Evolutionary conservation across 2,113 vertebrate species (phyloP), one percentile per base, ranked within the genome.

Genomic region (Centropristis striata): DNA sequence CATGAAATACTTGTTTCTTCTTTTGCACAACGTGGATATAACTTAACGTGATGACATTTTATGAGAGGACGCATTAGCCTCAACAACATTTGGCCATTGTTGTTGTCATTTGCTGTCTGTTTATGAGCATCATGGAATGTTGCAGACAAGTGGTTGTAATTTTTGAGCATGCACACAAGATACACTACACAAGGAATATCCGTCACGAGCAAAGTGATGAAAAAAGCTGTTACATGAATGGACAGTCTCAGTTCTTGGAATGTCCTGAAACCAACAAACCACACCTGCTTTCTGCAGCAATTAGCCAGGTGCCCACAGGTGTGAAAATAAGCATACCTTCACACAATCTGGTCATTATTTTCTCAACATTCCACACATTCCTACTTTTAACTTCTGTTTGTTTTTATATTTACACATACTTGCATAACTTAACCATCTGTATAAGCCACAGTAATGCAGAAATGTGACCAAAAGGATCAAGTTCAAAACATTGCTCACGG

Each of bases 231-330:
- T 37, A 5, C 66, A 7, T 27, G 10, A 37, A 18, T 57, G 11
- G 10, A 47, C 1, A 12, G 14, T 49, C 28, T 5, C 42, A 18
- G 21, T 37, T 36, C 41, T 44, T 32, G 12, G 12, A 55, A 44
- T 32, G 6, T 13, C 28, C 44, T 23, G 15, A n/a, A 51, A 39
- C 16, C 2, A 32, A 13, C n/a, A 32, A 46, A 12, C 27, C 47
- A 39, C 15, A 75, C 44, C 50, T 51, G 58, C 58, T 32, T 44
- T 57, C 28, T 21, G 16, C 28, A 50, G 27, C 20, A 18, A 65
- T 73, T 66, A 42, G 57, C 57, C 59, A 66, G 32, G 25, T 64
- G 25, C 16, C 16, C 14, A n/a, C 60, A 51, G 20, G 66, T 60
- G 37, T 67, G 20, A 68, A 61, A 61, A 68, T 8, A 14, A 1